Evolutionary conservation across 2,888 invertebrate genomes (phyloP), one percentile per base, ranked within the genome.

Genomic region (Schizotus pectinicornis): DNA sequence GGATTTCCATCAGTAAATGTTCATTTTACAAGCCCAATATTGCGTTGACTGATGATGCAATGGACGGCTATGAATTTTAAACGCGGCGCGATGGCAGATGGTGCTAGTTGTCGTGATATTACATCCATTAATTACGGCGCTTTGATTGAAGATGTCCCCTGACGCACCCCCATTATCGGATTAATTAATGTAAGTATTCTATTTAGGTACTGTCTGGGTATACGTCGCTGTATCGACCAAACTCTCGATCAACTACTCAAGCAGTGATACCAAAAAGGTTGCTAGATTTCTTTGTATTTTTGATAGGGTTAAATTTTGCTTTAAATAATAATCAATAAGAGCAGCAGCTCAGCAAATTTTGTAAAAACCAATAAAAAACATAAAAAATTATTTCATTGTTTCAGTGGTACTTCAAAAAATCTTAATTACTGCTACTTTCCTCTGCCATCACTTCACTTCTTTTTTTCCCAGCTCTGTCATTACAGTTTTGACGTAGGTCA

Each of bases 81-180:
- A 63, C 56, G 47, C 12, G 6, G 32, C 12, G 32, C 48, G 36
- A 52, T 46, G 65, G 67, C 74, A 74, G 68, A 72, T 73, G 74
- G 70, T 59, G 65, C 56, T 65, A 59, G 63, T 57, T 64, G 54
- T 61, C 62, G 56, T 67, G 64, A 70, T 72, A 70, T 67, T 69
- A 65, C 68, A 66, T 62, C 70, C 70, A 74, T 74, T 74, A 74
- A 74, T 74, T 74, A 72, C 58, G 50, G 60, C 54, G 65, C 67
- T 67, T 69, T 73, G 74, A 74, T 73, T 71, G 72, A 73, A 72
- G 73, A 72, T 71, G 73, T 72, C 72, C 71, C 71, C 54, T 72
- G 72, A 72, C 73, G 69, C 68, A 59, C 67, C 67, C 67, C 71
- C 67, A 71, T 73, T 74, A 74, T 74, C 72, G 65, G 69, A 69